phyloP scores from a whole-genome alignment of 30 jellyfish, hydroid and myxozoan species.

The Haliclystus octoradiatus region DNA sequence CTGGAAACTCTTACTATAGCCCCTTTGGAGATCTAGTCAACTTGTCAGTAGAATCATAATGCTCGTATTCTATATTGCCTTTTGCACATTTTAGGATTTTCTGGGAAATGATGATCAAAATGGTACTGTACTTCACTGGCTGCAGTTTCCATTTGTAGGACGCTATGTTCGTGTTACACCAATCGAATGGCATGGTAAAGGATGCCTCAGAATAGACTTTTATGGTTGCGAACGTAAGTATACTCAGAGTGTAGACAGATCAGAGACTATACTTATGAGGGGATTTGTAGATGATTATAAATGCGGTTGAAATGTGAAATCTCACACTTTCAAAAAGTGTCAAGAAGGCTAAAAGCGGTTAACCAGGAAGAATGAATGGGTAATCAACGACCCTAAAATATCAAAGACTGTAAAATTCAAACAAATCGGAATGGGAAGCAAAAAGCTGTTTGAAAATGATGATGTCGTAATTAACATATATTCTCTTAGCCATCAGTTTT shows the following conservation, averaged over 20 bases:
- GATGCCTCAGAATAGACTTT: slow-evolving; percentile 77
- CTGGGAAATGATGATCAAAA: slow-evolving; percentile 95
- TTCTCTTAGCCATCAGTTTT: too few relatives aligned
- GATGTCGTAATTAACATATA: too few relatives aligned
- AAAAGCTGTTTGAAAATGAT: too few relatives aligned
- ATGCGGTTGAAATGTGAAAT: too few relatives aligned
- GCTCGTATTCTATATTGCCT: not conserved
- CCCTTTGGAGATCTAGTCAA: not conserved
- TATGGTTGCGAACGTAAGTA: slow-evolving; percentile 90
- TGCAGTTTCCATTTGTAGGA: slow-evolving; percentile 38
- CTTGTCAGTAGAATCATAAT: not conserved
- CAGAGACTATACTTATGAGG: too few relatives aligned
- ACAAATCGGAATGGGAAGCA: too few relatives aligned
- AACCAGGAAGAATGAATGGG: too few relatives aligned
- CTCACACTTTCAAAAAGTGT: too few relatives aligned
- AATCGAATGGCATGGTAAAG: slow-evolving; percentile 93
- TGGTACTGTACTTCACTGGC: slow-evolving; percentile 93
- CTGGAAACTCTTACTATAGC: not conserved
- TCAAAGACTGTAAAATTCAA: too few relatives aligned
- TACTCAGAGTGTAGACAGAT: not conserved
- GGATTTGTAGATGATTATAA: too few relatives aligned
- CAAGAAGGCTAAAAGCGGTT: too few relatives aligned
- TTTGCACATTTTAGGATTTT: slow-evolving; percentile 39
- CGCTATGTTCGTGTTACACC: slow-evolving; percentile 71
- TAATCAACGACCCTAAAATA: too few relatives aligned